Percentiles rank a stretch among this genome's conserved stretches.
Conservation (phyloP, 2,888 invertebrate species). For the Shargacucullia verbasci region DNA sequence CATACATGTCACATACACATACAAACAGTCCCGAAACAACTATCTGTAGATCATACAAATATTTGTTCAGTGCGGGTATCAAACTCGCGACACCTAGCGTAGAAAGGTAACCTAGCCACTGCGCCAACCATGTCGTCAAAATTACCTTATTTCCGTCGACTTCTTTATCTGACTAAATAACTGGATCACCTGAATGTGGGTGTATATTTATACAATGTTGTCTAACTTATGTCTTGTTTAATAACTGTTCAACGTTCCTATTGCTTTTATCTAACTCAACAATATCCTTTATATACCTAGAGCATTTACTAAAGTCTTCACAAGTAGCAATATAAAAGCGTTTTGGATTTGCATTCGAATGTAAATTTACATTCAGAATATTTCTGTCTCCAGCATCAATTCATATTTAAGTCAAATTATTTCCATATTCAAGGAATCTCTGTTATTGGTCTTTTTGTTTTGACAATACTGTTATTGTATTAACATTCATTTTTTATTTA, state of each 20-base stretch:
- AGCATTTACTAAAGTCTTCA: constrained; percentile 27
- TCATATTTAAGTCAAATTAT: constrained; percentile 53
- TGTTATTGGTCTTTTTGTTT: constrained; percentile 12
- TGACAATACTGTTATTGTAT: background rate
- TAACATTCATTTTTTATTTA: constrained; percentile 5
- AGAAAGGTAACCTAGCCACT: too few relatives aligned
- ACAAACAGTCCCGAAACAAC: too few relatives aligned
- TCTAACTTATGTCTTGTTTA: background rate
- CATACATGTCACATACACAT: too few relatives aligned
- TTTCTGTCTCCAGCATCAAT: constrained; percentile 42
- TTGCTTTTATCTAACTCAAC: background rate
- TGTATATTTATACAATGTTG: too few relatives aligned
- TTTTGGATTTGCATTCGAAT: constrained; percentile 51
- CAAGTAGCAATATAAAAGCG: constrained; percentile 48
- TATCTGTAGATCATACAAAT: too few relatives aligned
- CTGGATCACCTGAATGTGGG: too few relatives aligned
- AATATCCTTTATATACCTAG: constrained; percentile 20
- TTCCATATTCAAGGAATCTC: constrained; percentile 45
- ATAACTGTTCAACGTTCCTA: background rate
- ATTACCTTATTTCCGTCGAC: too few relatives aligned
- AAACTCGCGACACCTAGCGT: too few relatives aligned
- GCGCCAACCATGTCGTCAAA: too few relatives aligned
- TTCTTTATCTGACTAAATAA: too few relatives aligned
- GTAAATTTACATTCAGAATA: constrained; percentile 50
- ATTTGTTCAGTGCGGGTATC: too few relatives aligned